Conservation (phyloP, 37 sponge, comb jelly and placozoan genomes). For the Agelas oroides region DNA sequence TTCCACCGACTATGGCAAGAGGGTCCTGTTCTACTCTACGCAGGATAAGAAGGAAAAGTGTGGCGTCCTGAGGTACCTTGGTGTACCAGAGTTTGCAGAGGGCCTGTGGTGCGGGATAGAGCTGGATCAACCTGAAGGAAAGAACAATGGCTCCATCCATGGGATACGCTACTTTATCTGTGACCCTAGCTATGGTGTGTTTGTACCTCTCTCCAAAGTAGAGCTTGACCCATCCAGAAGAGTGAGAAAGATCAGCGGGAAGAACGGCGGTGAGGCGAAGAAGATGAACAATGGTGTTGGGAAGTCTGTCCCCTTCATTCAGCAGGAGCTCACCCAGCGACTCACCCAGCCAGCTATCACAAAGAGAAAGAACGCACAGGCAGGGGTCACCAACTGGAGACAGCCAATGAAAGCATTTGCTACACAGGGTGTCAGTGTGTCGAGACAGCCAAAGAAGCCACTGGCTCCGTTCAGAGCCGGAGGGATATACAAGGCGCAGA, state of each 20-base stretch:
- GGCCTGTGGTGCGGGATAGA: conserved; percentile 75
- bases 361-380: neutral
- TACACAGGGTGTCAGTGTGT: neutral
- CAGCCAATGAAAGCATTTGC: conserved; percentile 60
- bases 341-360: neutral
- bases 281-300: neutral
- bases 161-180: conserved; percentile 75
- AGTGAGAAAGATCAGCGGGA: conserved; percentile 6
- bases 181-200: conserved; percentile 56
- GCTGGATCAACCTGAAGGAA: conserved; percentile 51
- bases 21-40: conserved; percentile 48
- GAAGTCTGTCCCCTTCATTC: conserved; percentile 16
- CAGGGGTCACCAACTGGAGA: neutral
- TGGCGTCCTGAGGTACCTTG: conserved; percentile 56
- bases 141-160: conserved; percentile 64
- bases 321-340: conserved; percentile 30
- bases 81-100: conserved; percentile 61
- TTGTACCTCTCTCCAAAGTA: conserved; percentile 58
- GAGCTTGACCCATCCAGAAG: conserved; percentile 39
- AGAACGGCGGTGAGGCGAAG: conserved; percentile 11
- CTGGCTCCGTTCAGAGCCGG: conserved; percentile 17
- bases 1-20: conserved; percentile 65
- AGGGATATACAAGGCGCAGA: conserved; percentile 37
- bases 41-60: conserved; percentile 54
- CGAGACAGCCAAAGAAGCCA: conserved; percentile 10